phyloP scores from a whole-genome alignment of 2,113 vertebrate genomes.

The Passer domesticus region DNA sequence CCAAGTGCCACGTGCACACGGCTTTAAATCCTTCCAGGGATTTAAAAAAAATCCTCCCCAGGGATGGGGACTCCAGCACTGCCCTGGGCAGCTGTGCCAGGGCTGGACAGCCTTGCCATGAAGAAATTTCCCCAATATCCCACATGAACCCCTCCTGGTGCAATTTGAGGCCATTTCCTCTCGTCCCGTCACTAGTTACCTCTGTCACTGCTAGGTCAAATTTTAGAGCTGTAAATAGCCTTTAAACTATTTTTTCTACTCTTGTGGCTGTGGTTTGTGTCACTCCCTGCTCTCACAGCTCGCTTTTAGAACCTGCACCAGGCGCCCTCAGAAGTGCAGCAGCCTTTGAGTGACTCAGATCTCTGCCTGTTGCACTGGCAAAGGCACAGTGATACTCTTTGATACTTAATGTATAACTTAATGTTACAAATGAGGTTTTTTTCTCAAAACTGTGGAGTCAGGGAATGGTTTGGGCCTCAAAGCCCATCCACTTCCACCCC shows the following conservation, averaged over 20 bases:
- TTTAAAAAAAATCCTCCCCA: not conserved
- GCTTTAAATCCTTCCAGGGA: not conserved
- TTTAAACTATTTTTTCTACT: rapidly evolving
- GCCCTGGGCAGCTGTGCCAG: not conserved
- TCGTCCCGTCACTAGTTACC: rapidly evolving
- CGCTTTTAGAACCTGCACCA: rapidly evolving
- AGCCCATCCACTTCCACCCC: too few species aligned
- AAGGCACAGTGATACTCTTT: not conserved
- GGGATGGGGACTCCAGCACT: not conserved
- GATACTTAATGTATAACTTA: not conserved
- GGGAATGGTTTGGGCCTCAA: not conserved
- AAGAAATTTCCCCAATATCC: not conserved
- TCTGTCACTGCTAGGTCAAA: not conserved
- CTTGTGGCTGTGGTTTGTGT: not conserved
- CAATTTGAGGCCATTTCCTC: not conserved
- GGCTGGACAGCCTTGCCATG: not conserved
- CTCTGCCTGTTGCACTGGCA: not conserved
- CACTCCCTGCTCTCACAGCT: rapidly evolving
- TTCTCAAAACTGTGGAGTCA: rapidly evolving
- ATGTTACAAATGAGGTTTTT: not conserved
- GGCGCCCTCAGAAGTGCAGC: not conserved
- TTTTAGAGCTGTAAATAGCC: not conserved
- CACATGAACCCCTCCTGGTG: rapidly evolving
- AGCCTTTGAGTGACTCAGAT: rapidly evolving
- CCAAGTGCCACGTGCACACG: not conserved